Conservation (phyloP, 2,797 vertebrate species). For the Squalus acanthias region DNA sequence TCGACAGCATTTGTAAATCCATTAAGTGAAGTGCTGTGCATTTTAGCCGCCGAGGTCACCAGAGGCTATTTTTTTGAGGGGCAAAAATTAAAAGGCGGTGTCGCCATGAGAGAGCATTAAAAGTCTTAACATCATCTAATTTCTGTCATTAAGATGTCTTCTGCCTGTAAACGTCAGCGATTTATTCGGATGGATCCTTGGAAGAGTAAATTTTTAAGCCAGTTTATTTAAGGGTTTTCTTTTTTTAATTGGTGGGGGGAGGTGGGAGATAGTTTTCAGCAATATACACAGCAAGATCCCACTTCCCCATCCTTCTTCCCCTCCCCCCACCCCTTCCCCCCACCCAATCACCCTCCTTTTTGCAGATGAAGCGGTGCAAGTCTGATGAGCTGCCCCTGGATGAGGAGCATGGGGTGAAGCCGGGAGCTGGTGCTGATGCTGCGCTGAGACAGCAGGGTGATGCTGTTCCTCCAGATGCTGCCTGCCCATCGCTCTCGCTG, state of each 20-base stretch:
- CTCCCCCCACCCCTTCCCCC: conserved; percentile 29
- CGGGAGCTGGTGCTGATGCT: conserved; percentile 52
- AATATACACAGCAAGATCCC: background rate
- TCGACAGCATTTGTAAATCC: background rate
- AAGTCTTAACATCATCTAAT: background rate
- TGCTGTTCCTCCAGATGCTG: conserved; percentile 54
- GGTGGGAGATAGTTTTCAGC: background rate
- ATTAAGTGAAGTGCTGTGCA: background rate
- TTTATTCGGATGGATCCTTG: background rate
- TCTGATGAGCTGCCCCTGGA: conserved; percentile 66
- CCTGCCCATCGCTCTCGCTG: conserved; percentile 45
- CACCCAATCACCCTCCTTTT: conserved; percentile 29
- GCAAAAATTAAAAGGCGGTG: background rate
- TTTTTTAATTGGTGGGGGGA: conserved; percentile 41
- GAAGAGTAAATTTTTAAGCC: background rate
- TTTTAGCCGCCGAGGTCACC: background rate
- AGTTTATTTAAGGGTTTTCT: background rate
- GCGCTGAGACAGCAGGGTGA: conserved; percentile 49
- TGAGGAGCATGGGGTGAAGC: conserved; percentile 49
- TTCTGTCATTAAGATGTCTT: background rate
- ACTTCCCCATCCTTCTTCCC: conserved; percentile 21
- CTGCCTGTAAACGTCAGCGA: background rate
- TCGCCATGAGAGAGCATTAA: background rate
- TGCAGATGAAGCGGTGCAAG: conserved; percentile 62
- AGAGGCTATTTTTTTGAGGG: background rate